A percentile compares a stretch with the other conserved stretches of the same genome.
phyloP scores from a whole-genome alignment of 2,888 invertebrate species.

The Pseudococcus longispinus region DNA sequence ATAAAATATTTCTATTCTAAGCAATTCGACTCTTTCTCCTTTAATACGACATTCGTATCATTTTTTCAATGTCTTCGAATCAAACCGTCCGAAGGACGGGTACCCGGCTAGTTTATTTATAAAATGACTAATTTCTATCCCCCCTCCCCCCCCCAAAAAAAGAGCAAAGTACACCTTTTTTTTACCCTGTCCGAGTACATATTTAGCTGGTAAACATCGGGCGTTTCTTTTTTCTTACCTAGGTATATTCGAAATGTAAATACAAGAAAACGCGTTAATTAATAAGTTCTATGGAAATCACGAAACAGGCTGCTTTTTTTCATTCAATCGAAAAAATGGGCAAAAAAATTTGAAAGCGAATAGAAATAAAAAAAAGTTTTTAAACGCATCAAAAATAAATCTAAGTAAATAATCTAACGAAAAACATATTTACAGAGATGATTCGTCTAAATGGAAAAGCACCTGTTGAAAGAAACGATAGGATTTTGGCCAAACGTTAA shows the following conservation, averaged over 20 bases:
- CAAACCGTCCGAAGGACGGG: too few species aligned
- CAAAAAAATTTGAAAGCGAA: not conserved
- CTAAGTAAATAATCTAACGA: not conserved
- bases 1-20: too few species aligned
- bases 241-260: not conserved
- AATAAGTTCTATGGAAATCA: not conserved
- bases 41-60: too few species aligned
- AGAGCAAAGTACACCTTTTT: not conserved
- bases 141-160: too few species aligned
- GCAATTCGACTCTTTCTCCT: too few species aligned
- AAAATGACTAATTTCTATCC: not conserved
- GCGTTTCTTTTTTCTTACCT: not conserved
- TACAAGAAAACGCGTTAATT: not conserved
- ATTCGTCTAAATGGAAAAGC: constrained; percentile 19
- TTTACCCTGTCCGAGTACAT: not conserved
- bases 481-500: not conserved
- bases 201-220: not conserved
- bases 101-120: too few species aligned
- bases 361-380: not conserved
- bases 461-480: constrained; percentile 18
- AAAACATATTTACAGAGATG: constrained; percentile 16
- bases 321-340: not conserved
- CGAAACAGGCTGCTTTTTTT: not conserved
- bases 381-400: constrained; percentile 8
- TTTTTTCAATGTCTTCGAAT: too few species aligned